phyloP scores from a whole-genome alignment of 2,113 vertebrate species.

The Cryptomyrus ogoouensis region DNA sequence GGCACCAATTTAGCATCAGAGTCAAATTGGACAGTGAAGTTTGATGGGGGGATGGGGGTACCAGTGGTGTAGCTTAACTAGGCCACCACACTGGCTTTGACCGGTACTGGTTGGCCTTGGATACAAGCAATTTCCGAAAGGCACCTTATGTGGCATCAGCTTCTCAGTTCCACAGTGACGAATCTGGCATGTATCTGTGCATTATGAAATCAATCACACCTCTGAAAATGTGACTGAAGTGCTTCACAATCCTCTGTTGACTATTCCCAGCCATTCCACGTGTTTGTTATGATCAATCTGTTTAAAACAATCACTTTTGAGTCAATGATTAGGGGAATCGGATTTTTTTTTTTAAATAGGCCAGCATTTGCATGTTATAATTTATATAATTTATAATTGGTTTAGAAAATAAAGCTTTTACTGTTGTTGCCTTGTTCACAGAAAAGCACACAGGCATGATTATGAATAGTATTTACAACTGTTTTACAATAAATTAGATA shows the following conservation, averaged over 20 bases:
- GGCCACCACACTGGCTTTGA: background rate
- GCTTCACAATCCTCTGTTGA: background rate
- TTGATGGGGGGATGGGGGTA: background rate
- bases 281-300: background rate
- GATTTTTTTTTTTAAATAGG: background rate
- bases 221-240: background rate
- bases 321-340: background rate
- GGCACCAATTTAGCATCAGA: background rate
- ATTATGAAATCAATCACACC: background rate
- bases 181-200: background rate
- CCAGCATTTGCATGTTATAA: background rate
- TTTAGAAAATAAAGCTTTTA: background rate
- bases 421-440: background rate
- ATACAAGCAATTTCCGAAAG: background rate
- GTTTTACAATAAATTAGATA: background rate
- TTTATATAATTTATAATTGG: background rate
- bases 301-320: background rate
- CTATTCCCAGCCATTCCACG: background rate
- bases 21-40: background rate
- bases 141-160: background rate
- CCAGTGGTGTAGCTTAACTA: background rate
- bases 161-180: background rate
- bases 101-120: background rate
- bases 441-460: background rate
- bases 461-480: background rate